phyloP scores from a whole-genome alignment of 2,113 vertebrate species.

The Myrmophylax atrothorax region DNA sequence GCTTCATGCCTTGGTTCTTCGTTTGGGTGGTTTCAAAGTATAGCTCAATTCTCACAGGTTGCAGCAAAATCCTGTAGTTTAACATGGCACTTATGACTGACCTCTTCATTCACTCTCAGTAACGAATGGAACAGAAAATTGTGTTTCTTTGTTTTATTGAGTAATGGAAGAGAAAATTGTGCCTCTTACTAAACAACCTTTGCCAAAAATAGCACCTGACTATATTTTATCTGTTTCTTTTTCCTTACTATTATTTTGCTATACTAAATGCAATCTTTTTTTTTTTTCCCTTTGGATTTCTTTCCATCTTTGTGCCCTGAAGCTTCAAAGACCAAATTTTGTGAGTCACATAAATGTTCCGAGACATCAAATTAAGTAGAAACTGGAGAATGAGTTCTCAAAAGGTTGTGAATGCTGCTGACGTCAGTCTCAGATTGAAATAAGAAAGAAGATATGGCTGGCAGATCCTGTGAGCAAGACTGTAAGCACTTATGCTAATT shows the following conservation, averaged over 20 bases:
- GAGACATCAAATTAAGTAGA: constrained; percentile 70
- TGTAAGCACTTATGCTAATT: constrained; percentile 61
- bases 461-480: constrained; percentile 22
- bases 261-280: constrained; percentile 51
- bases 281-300: constrained; percentile 16
- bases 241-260: constrained; percentile 54
- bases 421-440: constrained; percentile 67
- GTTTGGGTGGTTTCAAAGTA: neutral
- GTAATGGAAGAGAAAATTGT: neutral
- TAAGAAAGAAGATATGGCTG: constrained; percentile 59
- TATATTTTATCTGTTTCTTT: constrained; percentile 46
- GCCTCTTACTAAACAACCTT: neutral
- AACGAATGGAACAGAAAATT: constrained; percentile 30
- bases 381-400: constrained; percentile 65
- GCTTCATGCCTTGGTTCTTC: neutral
- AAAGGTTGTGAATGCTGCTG: constrained; percentile 67
- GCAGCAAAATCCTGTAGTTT: neutral
- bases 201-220: constrained; percentile 34
- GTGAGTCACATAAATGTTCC: constrained; percentile 71
- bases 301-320: constrained; percentile 28
- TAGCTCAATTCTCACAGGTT: neutral
- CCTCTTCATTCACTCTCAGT: neutral
- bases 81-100: neutral
- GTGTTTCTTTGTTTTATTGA: constrained; percentile 20
- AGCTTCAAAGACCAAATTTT: constrained; percentile 43